Evolutionary conservation across 1,140 invertebrate genomes (phyloP).

Genomic region (Muscidifurax raptorellus): DNA sequence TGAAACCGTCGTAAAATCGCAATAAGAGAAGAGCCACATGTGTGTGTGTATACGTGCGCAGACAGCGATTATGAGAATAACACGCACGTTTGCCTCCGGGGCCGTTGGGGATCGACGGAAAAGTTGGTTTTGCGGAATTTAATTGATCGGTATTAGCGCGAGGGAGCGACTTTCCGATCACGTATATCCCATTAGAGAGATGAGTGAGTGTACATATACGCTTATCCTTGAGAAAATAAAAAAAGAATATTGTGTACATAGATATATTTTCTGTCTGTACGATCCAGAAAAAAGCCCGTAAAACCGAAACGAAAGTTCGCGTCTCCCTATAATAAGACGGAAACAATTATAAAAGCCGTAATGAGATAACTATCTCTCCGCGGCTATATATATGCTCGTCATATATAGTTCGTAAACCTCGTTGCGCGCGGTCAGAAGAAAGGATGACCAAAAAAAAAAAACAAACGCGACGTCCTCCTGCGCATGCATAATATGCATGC

Average conservation of each 20-base stretch:
- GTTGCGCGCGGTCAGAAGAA: background rate
- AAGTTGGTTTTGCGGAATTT: too few relatives aligned
- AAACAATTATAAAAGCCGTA: constrained; percentile 29
- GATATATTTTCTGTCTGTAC: background rate
- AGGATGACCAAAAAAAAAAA: background rate
- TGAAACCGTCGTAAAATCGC: constrained; percentile 25
- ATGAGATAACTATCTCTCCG: constrained; percentile 9
- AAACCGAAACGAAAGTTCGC: background rate
- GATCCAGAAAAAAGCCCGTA: background rate
- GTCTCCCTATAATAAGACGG: background rate
- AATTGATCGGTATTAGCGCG: too few relatives aligned
- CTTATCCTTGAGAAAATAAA: too few relatives aligned
- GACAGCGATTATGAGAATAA: too few relatives aligned
- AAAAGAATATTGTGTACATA: too few relatives aligned
- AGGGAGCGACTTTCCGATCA: too few relatives aligned
- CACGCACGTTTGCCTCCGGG: too few relatives aligned
- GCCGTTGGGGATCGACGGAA: too few relatives aligned
- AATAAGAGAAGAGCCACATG: background rate
- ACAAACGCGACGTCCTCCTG: background rate
- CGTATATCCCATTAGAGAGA: too few relatives aligned
- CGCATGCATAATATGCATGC: constrained; percentile 19
- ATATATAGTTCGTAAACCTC: constrained; percentile 2
- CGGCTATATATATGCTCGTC: background rate
- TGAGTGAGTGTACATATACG: too few relatives aligned
- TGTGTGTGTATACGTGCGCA: too few relatives aligned